Conservation (phyloP, 2,797 vertebrate species). For the Syngnathus rostellatus region DNA sequence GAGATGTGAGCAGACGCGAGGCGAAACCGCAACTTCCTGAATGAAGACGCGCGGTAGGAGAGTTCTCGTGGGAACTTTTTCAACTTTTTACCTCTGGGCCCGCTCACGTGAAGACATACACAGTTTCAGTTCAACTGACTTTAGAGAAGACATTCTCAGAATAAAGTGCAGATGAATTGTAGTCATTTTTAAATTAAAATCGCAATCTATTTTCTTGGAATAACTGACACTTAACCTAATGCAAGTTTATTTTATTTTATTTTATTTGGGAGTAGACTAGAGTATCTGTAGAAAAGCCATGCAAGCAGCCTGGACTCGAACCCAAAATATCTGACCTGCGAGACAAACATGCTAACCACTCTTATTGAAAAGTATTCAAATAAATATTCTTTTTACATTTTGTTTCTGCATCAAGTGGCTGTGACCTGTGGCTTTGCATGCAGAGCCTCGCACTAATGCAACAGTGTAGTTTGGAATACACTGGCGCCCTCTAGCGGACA, state of each 20-base stretch:
- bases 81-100: slow-evolving; percentile 62
- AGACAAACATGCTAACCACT: neutral
- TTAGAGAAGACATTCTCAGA: neutral
- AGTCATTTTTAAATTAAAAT: neutral
- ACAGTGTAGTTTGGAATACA: neutral
- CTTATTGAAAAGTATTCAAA: neutral
- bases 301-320: neutral
- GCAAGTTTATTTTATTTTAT: neutral
- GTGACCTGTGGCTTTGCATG: neutral
- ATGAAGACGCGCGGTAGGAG: slow-evolving; percentile 39
- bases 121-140: neutral
- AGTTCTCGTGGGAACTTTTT: slow-evolving; percentile 72
- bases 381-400: neutral
- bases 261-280: neutral
- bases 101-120: slow-evolving; percentile 4
- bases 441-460: slow-evolving; percentile 1
- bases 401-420: neutral
- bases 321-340: neutral
- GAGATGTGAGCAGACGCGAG: slow-evolving; percentile 51
- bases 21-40: slow-evolving; percentile 69
- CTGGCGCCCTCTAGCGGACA: slow-evolving; percentile 48
- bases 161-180: neutral
- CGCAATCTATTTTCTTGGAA: neutral
- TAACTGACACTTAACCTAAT: neutral
- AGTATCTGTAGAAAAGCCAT: neutral